phyloP scores from a whole-genome alignment of 2,888 invertebrate species.

The Leptothorax acervorum region DNA sequence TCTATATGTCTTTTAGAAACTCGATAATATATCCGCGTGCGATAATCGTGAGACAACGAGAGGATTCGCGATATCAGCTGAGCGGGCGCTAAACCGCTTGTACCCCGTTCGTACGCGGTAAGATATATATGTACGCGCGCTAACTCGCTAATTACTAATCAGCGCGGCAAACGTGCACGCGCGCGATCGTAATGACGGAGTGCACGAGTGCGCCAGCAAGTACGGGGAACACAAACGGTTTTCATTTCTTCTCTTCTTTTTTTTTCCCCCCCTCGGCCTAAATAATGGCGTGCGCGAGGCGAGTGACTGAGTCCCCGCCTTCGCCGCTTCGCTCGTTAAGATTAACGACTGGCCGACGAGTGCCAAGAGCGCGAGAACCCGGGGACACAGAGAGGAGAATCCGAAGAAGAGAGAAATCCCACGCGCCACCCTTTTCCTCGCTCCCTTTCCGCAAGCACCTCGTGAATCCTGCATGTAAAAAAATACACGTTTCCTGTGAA shows the following conservation, averaged over 20 bases:
- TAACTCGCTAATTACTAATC: constrained; percentile 48
- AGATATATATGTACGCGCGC: constrained; percentile 24
- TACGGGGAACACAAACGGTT: constrained; percentile 22
- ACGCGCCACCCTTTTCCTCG: neutral
- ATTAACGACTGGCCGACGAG: constrained; percentile 67
- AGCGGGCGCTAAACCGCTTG: neutral
- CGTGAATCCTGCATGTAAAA: constrained; percentile 24
- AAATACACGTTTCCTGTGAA: constrained; percentile 23
- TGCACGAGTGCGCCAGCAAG: constrained; percentile 9
- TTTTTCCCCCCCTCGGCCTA: neutral
- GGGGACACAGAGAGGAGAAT: constrained; percentile 40
- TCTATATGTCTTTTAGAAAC: neutral
- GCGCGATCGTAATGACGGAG: constrained; percentile 6
- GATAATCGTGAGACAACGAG: neutral
- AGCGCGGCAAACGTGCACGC: constrained; percentile 28
- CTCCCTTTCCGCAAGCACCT: neutral
- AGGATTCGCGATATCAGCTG: neutral
- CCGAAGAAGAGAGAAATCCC: constrained; percentile 41
- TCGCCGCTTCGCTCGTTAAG: constrained; percentile 65
- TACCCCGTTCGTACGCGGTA: neutral
- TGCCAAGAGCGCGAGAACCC: constrained; percentile 49
- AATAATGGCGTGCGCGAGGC: constrained; percentile 60
- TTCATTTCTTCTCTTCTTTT: constrained; percentile 13
- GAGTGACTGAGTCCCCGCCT: constrained; percentile 52
- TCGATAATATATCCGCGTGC: neutral